Conservation (phyloP, 1,140 invertebrate genomes). For the Caerostris darwini region DNA sequence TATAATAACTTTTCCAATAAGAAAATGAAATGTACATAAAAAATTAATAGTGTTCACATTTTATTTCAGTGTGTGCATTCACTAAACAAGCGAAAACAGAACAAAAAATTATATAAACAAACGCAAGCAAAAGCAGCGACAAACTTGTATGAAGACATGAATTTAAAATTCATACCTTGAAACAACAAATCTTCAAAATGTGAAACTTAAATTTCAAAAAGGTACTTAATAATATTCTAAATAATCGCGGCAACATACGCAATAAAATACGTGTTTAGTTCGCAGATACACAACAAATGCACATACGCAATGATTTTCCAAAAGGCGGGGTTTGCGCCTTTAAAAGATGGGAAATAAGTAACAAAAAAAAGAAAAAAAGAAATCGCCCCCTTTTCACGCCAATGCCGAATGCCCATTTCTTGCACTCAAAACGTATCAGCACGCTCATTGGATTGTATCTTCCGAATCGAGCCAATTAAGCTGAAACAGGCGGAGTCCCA, state of each 20-base stretch:
- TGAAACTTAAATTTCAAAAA: no score
- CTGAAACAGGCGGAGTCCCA: constrained; percentile 39
- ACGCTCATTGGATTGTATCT: constrained; percentile 24
- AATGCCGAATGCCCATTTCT: background rate
- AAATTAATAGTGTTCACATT: no score
- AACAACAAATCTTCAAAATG: no score
- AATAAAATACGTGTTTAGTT: background rate
- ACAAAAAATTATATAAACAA: no score
- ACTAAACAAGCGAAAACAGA: no score
- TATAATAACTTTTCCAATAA: no score
- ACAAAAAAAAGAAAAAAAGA: background rate
- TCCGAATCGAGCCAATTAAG: constrained; percentile 33
- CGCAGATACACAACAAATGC: background rate
- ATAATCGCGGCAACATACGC: background rate
- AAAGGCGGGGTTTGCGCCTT: background rate
- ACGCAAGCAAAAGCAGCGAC: no score
- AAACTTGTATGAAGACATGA: no score
- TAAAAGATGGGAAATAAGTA: background rate
- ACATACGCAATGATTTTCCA: background rate
- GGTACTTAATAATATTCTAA: no score
- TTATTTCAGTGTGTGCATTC: no score
- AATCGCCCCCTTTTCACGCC: background rate
- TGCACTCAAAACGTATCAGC: background rate
- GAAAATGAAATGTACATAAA: no score
- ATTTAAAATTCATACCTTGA: no score